These are phyloP conservation scores for Netelia virgata DNA, from an alignment of 2,888 invertebrate genomes.

Conservation along the genomic window DNA sequence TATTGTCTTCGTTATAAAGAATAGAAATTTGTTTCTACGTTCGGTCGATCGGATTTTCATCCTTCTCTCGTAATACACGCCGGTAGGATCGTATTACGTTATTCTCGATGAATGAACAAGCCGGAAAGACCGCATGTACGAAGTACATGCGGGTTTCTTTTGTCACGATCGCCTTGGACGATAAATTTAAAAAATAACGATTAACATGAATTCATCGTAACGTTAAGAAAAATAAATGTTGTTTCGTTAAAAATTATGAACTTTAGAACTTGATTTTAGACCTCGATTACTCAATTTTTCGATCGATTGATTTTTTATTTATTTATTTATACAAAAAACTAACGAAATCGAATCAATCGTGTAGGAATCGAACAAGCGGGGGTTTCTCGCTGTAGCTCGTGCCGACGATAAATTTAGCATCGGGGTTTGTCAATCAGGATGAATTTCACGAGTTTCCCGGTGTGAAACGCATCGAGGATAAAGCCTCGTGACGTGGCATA, in stretches of 20 bases:
- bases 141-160: conserved; percentile 30
- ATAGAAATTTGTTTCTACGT: no score
- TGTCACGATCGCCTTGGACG: neutral
- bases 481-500: neutral
- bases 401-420: neutral
- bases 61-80: conserved; percentile 1
- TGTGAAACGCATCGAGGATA: conserved; percentile 11
- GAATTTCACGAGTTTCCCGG: conserved; percentile 5
- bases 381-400: no score
- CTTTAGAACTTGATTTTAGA: no score
- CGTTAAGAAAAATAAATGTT: no score
- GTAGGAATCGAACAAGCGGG: no score
- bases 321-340: no score
- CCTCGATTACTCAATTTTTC: no score
- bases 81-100: conserved; percentile 42
- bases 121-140: conserved; percentile 15
- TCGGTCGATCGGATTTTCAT: neutral
- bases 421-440: neutral
- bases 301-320: no score
- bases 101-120: conserved; percentile 26
- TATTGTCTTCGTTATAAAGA: no score
- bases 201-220: neutral
- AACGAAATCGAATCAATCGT: neutral
- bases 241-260: no score
- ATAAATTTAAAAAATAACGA: neutral